These are phyloP conservation scores for Cirrhinus molitorella DNA, from an alignment of 2,797 vertebrate species.

Conservation along the genomic window DNA sequence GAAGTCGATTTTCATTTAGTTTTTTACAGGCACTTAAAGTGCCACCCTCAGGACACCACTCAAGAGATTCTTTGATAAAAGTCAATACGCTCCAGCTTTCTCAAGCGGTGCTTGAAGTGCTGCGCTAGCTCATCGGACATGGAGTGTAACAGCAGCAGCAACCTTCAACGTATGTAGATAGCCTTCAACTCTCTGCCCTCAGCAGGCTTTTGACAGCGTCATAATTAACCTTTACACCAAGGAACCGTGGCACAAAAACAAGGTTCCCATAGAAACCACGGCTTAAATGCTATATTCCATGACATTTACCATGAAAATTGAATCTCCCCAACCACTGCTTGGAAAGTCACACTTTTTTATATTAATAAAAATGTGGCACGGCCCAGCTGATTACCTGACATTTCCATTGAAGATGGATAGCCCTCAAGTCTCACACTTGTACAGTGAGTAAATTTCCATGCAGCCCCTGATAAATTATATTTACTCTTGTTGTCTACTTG, in stretches of 20 bases:
- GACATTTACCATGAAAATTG: constrained; percentile 83
- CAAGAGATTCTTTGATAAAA: constrained; percentile 25
- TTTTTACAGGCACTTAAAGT: constrained; percentile 39
- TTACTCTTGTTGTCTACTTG: constrained; percentile 20
- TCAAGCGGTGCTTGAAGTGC: constrained; percentile 52
- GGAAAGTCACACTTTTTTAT: constrained; percentile 73
- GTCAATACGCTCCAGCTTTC: constrained; percentile 36
- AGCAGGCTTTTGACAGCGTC: constrained; percentile 55
- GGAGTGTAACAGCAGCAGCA: constrained; percentile 33
- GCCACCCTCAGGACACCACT: constrained; percentile 38
- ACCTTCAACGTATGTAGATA: constrained; percentile 49
- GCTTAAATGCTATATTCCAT: constrained; percentile 73
- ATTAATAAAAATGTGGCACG: constrained; percentile 76
- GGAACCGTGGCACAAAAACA: constrained; percentile 67
- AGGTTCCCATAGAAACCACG: constrained; percentile 70
- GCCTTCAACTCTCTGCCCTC: constrained; percentile 66
- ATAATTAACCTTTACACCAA: constrained; percentile 82
- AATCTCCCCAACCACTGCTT: constrained; percentile 76
- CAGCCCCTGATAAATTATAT: constrained; percentile 1
- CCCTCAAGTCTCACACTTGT: constrained; percentile 42
- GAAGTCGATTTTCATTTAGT: not conserved
- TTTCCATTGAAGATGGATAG: constrained; percentile 74
- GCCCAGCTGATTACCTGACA: constrained; percentile 76
- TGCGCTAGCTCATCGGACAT: constrained; percentile 43
- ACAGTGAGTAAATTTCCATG: constrained; percentile 3